Evolutionary conservation across 1,140 invertebrate species (phyloP).

Genomic region (Pachypeltis micranthus): DNA sequence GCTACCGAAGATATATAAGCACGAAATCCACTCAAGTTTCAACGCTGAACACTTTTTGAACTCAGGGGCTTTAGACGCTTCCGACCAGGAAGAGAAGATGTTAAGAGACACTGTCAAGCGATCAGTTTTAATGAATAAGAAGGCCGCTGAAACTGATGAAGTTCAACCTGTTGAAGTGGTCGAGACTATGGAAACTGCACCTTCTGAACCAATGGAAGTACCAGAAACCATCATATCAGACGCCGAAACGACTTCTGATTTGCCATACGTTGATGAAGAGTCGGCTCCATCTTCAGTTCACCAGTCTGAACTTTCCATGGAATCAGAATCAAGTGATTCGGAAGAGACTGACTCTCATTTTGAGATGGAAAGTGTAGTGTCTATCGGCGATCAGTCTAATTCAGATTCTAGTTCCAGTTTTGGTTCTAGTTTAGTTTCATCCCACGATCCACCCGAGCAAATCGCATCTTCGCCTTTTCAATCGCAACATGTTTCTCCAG

Average conservation of each 20-base stretch:
- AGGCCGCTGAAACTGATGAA: constrained; percentile 9
- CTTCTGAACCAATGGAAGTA: constrained; percentile 32
- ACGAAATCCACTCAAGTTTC: constrained; percentile 43
- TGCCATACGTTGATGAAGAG: constrained; percentile 19
- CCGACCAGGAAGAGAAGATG: constrained; percentile 37
- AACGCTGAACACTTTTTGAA: constrained; percentile 45
- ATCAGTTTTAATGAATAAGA: constrained; percentile 7
- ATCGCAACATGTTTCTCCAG: too few relatives aligned
- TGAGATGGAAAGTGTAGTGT: too few relatives aligned
- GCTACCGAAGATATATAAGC: constrained; percentile 19
- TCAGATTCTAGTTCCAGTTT: too few relatives aligned
- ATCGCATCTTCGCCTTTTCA: background rate
- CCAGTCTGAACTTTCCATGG: too few relatives aligned
- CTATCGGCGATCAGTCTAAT: too few relatives aligned
- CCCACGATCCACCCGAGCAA: background rate
- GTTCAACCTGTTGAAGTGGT: background rate
- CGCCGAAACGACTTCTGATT: constrained; percentile 34
- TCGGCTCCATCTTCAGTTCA: too few relatives aligned
- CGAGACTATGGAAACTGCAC: background rate
- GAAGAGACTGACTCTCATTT: too few relatives aligned
- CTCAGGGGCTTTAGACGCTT: constrained; percentile 39
- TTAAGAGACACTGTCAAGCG: constrained; percentile 15
- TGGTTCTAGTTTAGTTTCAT: too few relatives aligned
- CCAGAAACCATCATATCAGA: constrained; percentile 32
- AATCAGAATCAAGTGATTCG: too few relatives aligned